Base-by-base conservation (phyloP, 2,888 invertebrate genomes). In the Xestia sexstrigata region DNA sequence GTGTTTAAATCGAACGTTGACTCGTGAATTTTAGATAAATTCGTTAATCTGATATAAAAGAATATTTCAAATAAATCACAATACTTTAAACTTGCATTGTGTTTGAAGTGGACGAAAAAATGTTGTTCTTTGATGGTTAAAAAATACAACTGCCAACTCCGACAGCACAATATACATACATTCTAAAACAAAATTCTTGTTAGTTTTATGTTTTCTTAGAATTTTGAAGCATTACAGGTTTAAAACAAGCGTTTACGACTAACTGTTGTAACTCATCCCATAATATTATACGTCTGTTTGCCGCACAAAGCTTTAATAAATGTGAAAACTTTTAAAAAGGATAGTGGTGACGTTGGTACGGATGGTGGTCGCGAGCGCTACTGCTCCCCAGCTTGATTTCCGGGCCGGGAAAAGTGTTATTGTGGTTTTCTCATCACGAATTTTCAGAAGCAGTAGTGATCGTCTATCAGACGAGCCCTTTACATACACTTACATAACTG, bases 1-100 rank as follows among this genome's bases (percentile, higher is more conserved):
- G 52, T 76, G 66, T 72, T 79, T 77, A 78, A 79, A 66, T 62
- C 70, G 75, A 79, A 65, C 78, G 62, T 85, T 81, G 81, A 85
- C 83, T 83, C 60, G 5, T 55, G n/a, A 74, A 78, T 76, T 65
- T 69, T 47, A 76, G 76, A 81, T 67, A 68, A 55, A 77, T 74
- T 74, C 39, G 15, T 66, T 76, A 66, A 70, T 78, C 23, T 69
- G 71, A 52, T 47, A 52, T 47, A 52, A 69, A 23, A 55, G 82
- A 70, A 77, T 69, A 70, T 68, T 35, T 82, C 47, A 52, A 79
- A 76, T 76, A 76, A 70, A 80, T 70, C 35, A 60, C 26, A 81
- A 69, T 63, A 62, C 11, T 35, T 62, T 62, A 49, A 66, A 52
- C 49, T 68, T 66, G 75, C 68, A 69, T 69, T 47, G 63, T 23